phyloP scores from a whole-genome alignment of 2,888 invertebrate genomes.

The Spatulosminthurus flaviceps region DNA sequence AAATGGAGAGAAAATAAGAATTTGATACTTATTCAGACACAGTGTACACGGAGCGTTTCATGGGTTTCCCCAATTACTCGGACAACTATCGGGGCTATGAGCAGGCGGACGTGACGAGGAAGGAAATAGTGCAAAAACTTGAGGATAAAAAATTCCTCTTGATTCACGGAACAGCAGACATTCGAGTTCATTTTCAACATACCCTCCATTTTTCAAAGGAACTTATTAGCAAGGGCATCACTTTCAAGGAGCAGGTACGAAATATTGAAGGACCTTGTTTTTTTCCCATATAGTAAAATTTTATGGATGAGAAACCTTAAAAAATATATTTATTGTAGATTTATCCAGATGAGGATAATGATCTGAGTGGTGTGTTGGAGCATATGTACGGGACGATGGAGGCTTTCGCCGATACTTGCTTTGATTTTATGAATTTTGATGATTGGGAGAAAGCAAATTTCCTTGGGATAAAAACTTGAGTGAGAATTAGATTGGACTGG shows the following conservation, averaged over 20 bases:
- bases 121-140: slow-evolving; percentile 77
- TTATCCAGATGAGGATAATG: no score
- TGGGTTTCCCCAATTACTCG: slow-evolving; percentile 75
- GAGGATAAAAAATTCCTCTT: slow-evolving; percentile 73
- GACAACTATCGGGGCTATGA: slow-evolving; percentile 78
- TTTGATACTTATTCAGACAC: slow-evolving; percentile 72
- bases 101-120: slow-evolving; percentile 79
- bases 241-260: slow-evolving; percentile 83
- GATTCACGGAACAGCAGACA: slow-evolving; percentile 85
- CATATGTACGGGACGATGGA: no score
- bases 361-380: no score
- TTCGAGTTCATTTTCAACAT: slow-evolving; percentile 86
- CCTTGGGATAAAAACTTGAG: no score
- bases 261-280: no score
- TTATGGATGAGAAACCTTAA: no score
- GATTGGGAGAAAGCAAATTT: no score
- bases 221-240: slow-evolving; percentile 81
- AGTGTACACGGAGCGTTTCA: slow-evolving; percentile 88
- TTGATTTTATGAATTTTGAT: no score
- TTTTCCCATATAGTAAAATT: no score
- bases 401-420: no score
- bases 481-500: no score
- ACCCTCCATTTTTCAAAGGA: slow-evolving; percentile 83
- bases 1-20: background rate
- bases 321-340: no score